Conservation (phyloP, 1,140 invertebrate genomes). For the Pseudomyrmex gracilis region DNA sequence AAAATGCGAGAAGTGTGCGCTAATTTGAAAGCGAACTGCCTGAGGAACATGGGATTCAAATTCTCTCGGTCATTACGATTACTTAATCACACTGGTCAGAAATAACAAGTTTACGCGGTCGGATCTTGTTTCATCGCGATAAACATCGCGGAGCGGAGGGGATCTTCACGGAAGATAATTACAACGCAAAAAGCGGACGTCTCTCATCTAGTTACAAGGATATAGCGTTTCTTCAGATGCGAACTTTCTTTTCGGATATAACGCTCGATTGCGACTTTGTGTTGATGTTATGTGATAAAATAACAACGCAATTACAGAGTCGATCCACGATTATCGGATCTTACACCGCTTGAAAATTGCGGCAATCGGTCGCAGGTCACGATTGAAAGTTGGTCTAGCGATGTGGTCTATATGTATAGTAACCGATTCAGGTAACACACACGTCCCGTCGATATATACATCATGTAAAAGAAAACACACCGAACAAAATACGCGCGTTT, state of each 20-base stretch:
- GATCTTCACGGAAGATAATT: not conserved
- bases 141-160: not conserved
- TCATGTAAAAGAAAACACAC: slow-evolving; percentile 8
- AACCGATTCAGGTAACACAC: not conserved
- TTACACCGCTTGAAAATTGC: not conserved
- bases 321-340: slow-evolving; percentile 2
- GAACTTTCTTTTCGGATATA: slow-evolving; percentile 47
- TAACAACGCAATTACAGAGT: slow-evolving; percentile 1
- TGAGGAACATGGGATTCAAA: not conserved
- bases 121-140: not conserved
- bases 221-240: not conserved
- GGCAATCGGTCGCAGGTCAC: not conserved
- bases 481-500: not conserved
- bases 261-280: slow-evolving; percentile 11
- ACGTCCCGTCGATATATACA: not conserved
- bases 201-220: not conserved
- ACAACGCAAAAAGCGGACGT: not conserved
- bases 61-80: not conserved
- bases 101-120: not conserved
- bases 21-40: no score
- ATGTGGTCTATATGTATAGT: not conserved
- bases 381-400: slow-evolving; percentile 21
- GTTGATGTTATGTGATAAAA: not conserved
- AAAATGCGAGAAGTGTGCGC: not conserved
- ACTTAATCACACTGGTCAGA: not conserved